Evolutionary conservation across 1,140 invertebrate genomes (phyloP).

Genomic region (Agraylea sexmaculata): DNA sequence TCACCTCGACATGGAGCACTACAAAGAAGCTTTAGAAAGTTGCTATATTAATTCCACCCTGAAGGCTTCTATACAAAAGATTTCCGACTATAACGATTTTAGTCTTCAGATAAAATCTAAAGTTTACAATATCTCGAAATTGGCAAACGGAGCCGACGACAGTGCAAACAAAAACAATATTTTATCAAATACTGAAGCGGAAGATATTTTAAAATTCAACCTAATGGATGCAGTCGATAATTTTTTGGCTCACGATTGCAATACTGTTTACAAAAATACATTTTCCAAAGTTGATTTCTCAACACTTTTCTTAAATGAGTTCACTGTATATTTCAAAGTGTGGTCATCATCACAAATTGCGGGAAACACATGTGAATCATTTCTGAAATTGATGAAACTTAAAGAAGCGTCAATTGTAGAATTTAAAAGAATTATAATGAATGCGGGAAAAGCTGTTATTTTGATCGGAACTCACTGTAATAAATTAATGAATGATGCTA

Average conservation of each 20-base stretch:
- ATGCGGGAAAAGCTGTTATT: slow-evolving; percentile 14
- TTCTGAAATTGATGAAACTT: too few species aligned
- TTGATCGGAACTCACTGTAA: slow-evolving; percentile 7
- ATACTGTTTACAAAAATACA: slow-evolving; percentile 6
- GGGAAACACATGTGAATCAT: too few species aligned
- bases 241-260: slow-evolving; percentile 6
- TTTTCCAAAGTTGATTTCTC: slow-evolving; percentile 15
- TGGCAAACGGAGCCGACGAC: neutral
- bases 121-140: too few species aligned
- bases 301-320: too few species aligned
- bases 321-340: too few species aligned
- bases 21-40: slow-evolving; percentile 11
- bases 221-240: slow-evolving; percentile 10
- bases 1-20: slow-evolving; percentile 10
- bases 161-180: neutral
- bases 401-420: too few species aligned
- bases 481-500: slow-evolving; percentile 11
- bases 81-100: slow-evolving; percentile 9
- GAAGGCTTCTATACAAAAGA: too few species aligned
- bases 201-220: slow-evolving; percentile 6
- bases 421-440: slow-evolving; percentile 5
- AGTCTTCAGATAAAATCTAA: slow-evolving; percentile 15
- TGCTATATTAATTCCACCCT: slow-evolving; percentile 16
- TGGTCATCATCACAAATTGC: too few species aligned
- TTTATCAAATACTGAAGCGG: too few species aligned